Conservation (phyloP, 1,140 invertebrate species). For the Samia ricini region DNA sequence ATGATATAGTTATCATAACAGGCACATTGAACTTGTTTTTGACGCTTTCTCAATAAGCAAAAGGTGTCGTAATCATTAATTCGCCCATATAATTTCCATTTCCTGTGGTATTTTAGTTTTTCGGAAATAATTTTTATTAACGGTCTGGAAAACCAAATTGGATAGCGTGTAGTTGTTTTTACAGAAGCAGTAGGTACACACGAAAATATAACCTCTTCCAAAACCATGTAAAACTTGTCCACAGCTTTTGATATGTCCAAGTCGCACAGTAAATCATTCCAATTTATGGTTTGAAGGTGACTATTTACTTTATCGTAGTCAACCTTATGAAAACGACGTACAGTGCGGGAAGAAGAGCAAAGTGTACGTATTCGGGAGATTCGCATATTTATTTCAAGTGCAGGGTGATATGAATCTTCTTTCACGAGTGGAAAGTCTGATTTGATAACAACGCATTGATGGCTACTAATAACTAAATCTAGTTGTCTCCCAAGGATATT, state of each 20-base stretch:
- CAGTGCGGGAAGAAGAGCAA: constrained; percentile 2
- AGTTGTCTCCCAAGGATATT: too few species aligned
- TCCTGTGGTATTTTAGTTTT: constrained; percentile 29
- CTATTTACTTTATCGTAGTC: constrained; percentile 18
- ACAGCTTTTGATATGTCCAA: constrained; percentile 4
- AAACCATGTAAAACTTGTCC: constrained; percentile 17
- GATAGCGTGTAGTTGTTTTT: constrained; percentile 11
- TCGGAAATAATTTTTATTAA: constrained; percentile 26
- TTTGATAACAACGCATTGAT: too few species aligned
- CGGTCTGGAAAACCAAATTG: constrained; percentile 19
- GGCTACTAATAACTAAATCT: too few species aligned
- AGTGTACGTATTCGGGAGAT: not conserved
- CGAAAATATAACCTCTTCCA: constrained; percentile 11
- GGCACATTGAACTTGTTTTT: constrained; percentile 9
- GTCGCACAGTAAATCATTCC: constrained; percentile 5
- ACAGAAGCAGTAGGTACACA: constrained; percentile 15
- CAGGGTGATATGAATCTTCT: constrained; percentile 21
- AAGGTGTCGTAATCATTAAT: constrained; percentile 22
- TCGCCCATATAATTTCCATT: constrained; percentile 28
- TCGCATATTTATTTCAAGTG: constrained; percentile 5
- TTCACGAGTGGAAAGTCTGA: constrained; percentile 7
- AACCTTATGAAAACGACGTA: constrained; percentile 15
- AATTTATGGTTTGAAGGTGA: constrained; percentile 9
- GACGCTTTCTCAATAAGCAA: constrained; percentile 9
- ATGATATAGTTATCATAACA: constrained; percentile 12